These are phyloP conservation scores for Colistium nudipinnis DNA, from an alignment of 2,113 vertebrate genomes.

Conservation along the genomic window DNA sequence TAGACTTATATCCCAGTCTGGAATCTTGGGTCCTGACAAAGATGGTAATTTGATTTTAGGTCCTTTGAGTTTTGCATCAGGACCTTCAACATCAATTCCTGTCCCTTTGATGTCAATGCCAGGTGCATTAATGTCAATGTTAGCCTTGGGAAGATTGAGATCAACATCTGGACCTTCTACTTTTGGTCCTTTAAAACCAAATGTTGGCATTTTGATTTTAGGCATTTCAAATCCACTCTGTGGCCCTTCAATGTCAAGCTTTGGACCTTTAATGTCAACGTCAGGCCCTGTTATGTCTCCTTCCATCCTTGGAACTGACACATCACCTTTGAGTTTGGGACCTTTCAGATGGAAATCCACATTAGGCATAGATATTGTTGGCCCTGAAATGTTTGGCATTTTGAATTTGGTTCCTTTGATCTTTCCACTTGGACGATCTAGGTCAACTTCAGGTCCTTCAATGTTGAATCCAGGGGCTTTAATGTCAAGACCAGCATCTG, in stretches of 20 bases:
- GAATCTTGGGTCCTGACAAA: neutral
- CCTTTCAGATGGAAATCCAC: slow-evolving; percentile 43
- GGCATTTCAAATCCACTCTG: slow-evolving; percentile 37
- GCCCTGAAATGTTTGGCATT: slow-evolving; percentile 35
- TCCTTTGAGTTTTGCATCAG: slow-evolving; percentile 22
- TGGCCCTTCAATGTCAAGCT: neutral
- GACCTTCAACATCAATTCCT: neutral
- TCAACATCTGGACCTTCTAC: neutral
- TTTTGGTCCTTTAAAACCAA: slow-evolving; percentile 13
- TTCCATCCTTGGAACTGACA: slow-evolving; percentile 29
- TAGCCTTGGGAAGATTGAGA: neutral
- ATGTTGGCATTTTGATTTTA: slow-evolving; percentile 25
- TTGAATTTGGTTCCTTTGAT: slow-evolving; percentile 2
- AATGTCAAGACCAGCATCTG: neutral
- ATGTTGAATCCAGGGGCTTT: neutral
- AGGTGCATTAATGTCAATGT: slow-evolving; percentile 1
- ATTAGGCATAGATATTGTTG: slow-evolving; percentile 47
- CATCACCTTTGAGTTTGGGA: slow-evolving; percentile 23
- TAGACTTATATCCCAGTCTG: slow-evolving; percentile 52
- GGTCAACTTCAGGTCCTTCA: neutral
- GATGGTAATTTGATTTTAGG: neutral
- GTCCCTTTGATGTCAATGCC: slow-evolving; percentile 3
- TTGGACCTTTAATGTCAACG: neutral
- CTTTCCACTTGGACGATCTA: neutral
- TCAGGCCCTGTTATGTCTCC: slow-evolving; percentile 22